Evolutionary conservation across 2,888 invertebrate genomes (phyloP).

Genomic region (Erannis defoliaria): DNA sequence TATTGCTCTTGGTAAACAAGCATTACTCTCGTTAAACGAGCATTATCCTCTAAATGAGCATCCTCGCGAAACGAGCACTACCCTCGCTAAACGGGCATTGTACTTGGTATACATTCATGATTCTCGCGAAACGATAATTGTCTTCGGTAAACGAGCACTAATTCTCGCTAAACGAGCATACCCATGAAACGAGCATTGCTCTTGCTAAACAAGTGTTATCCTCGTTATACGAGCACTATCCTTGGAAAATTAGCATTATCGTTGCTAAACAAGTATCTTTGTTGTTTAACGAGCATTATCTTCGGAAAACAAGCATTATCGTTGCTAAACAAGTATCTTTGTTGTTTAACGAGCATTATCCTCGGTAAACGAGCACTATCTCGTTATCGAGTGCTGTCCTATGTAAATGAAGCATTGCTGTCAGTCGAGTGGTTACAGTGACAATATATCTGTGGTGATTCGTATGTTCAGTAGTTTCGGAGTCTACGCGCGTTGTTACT

Average conservation of each 20-base stretch:
- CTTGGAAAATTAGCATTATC: not conserved
- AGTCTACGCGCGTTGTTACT: slow-evolving; percentile 74
- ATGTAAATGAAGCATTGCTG: slow-evolving; percentile 4
- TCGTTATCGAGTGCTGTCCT: not conserved
- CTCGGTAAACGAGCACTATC: not conserved
- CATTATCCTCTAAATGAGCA: slow-evolving; percentile 40
- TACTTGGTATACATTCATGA: too few species aligned
- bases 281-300: not conserved
- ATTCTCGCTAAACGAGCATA: too few species aligned
- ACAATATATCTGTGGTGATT: slow-evolving; percentile 66
- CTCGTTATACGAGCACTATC: too few species aligned
- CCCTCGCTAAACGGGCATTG: slow-evolving; percentile 45
- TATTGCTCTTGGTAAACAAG: not conserved
- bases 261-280: too few species aligned
- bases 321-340: slow-evolving; percentile 29
- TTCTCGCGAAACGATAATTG: not conserved
- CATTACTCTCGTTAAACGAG: not conserved
- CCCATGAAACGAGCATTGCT: not conserved
- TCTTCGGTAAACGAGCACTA: slow-evolving; percentile 32
- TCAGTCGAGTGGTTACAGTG: slow-evolving; percentile 42
- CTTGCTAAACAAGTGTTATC: not conserved
- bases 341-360: not conserved
- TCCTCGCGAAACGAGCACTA: not conserved
- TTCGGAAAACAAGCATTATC: not conserved
- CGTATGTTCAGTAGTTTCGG: slow-evolving; percentile 74